Base-by-base conservation (phyloP, 2,797 vertebrate genomes). In the Lagocephalus sceleratus region DNA sequence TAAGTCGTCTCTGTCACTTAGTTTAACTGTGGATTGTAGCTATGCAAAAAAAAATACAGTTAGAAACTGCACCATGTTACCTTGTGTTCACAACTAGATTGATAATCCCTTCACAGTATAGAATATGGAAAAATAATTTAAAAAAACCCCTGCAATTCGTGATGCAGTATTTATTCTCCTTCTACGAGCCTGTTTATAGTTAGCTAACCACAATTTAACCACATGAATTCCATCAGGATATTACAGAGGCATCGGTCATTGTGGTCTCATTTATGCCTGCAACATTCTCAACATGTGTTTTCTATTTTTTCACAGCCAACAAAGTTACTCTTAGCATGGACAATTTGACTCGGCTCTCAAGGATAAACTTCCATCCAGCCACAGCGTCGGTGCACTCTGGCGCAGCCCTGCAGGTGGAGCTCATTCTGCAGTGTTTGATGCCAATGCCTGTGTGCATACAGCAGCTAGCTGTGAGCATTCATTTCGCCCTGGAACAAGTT, bases 311-410 rank as follows among this genome's bases (percentile, higher is more conserved):
- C 19, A 40, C 81, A 97, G 95, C 86, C 69, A 83, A 87, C 39
- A 90, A 84, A 63, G 80, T 94, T 25, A 57, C 88, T 19, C 86
- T 99, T 57, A 91, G 92, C 60, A 93, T 98, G 93, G 88, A 85
- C 4, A 92, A 93, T 1, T 95, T 98, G 2, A 91, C 94, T 17
- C 93, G 92, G 59, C 88, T 98, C 67, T 91, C 85, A 0, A 92
- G 91, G 63, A 85, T 98, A 0, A 89, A 90, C 61, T 98, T 98
- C 51, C 83, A 75, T 7, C 97, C 97, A 0, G 75, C 91, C 16
- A 91, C 90, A 0, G 93, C 94, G 0, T 92, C 93, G 3, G 92
- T 98, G 48, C 96, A 97, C 4, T 93, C 94, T 0, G 95, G 96
- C 5, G 95, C 95, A 0, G 63, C 72, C 47, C 60, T 99, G 63